Evolutionary conservation across 2,113 vertebrate genomes (phyloP), one percentile per base, ranked within the genome.

Genomic region (Raja brachyura): DNA sequence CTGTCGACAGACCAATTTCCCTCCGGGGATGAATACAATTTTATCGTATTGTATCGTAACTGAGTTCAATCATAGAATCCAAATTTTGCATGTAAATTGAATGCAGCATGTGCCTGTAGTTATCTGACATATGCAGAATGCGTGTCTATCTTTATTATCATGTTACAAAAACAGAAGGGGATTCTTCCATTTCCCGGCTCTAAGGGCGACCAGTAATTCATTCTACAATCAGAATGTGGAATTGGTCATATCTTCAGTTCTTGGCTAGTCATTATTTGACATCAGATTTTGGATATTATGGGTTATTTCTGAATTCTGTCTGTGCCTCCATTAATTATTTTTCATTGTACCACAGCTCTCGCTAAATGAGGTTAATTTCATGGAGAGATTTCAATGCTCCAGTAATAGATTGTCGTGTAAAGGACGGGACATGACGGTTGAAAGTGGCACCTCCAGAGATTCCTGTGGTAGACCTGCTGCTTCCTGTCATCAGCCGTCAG

Each of bases 381-480:
- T 77, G 31, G n/a, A 77, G 8, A 11, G 63, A 63, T 31, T 63
- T 56, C 56, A 11, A 6, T 25, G 28, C 11, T 1, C 25, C n/a
- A 28, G 54, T 5, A 28, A n/a, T 88, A 14, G 16, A n/a, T 88
- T 31, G 63, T 88, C 31, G 18, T 88, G 59, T 63, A 63, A 88
- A 66, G 31, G 16, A 85, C 25, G 59, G 56, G 56, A 85, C 28
- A 28, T 88, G n/a, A 14, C 59, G 31, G 83, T 31, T 14, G 28
- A 18, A 88, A 88, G 28, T 88, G 59, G 16, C 56, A 86, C 28
- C 59, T 88, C 59, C 31, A 88, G 63, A 88, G 59, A 88, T 88
- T 63, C 83, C 83, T 63, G 59, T 63, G 63, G 61, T 59, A 88
- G 63, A 88, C n/a, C 59, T 63, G 25, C 81, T n/a, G 81, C 54